These are phyloP conservation scores for Serinus canaria DNA, from an alignment of 2,113 vertebrate species.

Conservation along the genomic window DNA sequence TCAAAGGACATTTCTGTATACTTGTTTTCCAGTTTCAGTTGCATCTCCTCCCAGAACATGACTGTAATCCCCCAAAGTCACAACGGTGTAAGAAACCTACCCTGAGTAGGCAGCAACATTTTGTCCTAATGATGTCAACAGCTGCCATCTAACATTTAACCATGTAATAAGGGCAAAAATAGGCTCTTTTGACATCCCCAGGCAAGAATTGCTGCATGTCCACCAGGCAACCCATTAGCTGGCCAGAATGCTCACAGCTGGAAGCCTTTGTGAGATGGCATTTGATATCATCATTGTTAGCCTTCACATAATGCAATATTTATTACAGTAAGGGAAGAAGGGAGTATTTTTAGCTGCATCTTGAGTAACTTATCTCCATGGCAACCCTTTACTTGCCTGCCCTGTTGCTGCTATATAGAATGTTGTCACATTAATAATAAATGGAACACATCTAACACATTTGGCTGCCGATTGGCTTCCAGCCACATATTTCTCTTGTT, in stretches of 20 bases:
- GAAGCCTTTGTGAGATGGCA: constrained; percentile 43
- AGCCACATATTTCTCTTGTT: constrained; percentile 57
- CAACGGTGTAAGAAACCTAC: neutral
- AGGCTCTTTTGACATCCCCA: neutral
- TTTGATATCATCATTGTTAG: constrained; percentile 70
- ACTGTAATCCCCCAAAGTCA: neutral
- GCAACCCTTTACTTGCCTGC: constrained; percentile 68
- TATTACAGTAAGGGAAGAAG: constrained; percentile 64
- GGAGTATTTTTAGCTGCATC: constrained; percentile 71
- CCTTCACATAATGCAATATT: constrained; percentile 70
- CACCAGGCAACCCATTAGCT: constrained; percentile 13
- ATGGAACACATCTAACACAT: constrained; percentile 69
- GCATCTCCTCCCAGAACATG: neutral
- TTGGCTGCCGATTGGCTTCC: constrained; percentile 63
- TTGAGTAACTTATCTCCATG: constrained; percentile 75
- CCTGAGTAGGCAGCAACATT: neutral
- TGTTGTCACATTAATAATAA: constrained; percentile 75
- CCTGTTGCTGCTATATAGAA: constrained; percentile 65
- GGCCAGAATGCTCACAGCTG: constrained; percentile 47
- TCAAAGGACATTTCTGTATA: neutral
- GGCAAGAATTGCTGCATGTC: neutral
- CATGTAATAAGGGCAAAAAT: neutral
- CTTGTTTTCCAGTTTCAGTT: neutral
- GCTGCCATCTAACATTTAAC: constrained; percentile 11
- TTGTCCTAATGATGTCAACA: constrained; percentile 33